Percentiles rank a stretch among this genome's conserved stretches.
These are phyloP conservation scores for Anneissia japonica DNA, from an alignment of 35 echinoderm and acorn worm species.

Conservation along the genomic window DNA sequence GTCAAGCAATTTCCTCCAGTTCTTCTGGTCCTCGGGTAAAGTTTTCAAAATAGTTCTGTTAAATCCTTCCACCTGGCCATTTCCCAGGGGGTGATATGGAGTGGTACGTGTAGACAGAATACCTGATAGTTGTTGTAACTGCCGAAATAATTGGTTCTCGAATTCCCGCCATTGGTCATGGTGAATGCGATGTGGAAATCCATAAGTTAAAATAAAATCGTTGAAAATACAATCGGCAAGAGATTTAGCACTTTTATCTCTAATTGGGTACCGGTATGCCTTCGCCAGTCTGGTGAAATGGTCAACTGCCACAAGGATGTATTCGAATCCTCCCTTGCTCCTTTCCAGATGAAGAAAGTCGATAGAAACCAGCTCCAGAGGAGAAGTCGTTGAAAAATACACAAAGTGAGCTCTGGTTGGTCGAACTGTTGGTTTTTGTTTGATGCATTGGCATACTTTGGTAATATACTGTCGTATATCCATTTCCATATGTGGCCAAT, in stretches of 20 bases:
- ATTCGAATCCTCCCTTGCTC: conserved; percentile 25
- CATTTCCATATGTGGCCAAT: too few relatives aligned
- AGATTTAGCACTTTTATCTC: conserved; percentile 12
- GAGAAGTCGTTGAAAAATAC: conserved; percentile 31
- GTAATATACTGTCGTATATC: conserved; percentile 30
- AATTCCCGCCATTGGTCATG: conserved; percentile 57
- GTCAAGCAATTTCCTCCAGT: conserved; percentile 47
- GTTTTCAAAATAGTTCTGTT: conserved; percentile 54
- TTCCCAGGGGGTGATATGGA: conserved; percentile 54
- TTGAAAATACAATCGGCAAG: too few relatives aligned
- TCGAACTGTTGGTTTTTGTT: conserved; percentile 32
- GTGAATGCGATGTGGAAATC: conserved; percentile 26
- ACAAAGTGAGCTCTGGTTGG: conserved; percentile 37
- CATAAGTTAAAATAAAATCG: conserved; percentile 49
- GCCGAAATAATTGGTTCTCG: conserved; percentile 50
- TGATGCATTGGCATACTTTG: conserved; percentile 20
- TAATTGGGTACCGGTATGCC: conserved; percentile 43
- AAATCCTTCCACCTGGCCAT: conserved; percentile 47
- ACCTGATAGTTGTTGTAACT: conserved; percentile 37
- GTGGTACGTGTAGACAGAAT: conserved; percentile 24
- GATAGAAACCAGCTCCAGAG: conserved; percentile 36
- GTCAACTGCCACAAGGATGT: conserved; percentile 38
- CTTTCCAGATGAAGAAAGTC: conserved; percentile 51
- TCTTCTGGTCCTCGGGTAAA: conserved; percentile 34
- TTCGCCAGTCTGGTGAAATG: conserved; percentile 54